Evolutionary conservation across 1,140 invertebrate genomes (phyloP), one percentile per base, ranked within the genome.

Genomic region (Zaprionus davidi): DNA sequence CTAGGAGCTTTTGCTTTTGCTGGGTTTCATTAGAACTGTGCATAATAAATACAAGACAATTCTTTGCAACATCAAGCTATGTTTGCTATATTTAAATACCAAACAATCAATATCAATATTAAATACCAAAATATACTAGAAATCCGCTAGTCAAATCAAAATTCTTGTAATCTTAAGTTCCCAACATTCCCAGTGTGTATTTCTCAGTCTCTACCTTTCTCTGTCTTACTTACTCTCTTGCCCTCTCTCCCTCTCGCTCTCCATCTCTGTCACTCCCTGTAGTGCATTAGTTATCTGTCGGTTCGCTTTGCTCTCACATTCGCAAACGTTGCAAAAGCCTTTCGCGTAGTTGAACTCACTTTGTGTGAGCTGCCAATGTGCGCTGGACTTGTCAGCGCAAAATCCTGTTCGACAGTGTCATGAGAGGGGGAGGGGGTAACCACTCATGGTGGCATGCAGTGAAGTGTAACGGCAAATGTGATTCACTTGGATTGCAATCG

Each of bases 401-500:
- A 44, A 63, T 63, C 44, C 49, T 63, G 49, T 65, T 55, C 7
- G 36, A 31, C 51, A 38, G 60, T 36, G 44, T 17, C n/a, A n/a
- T 9, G 20, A 13, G 41, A 51, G 46, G 46, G 15, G 20, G 11
- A 12, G 11, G 20, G 22, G 20, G 20, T 11, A 51, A n/a, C 28
- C 56, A 57, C n/a, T 20, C 20, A 34, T 36, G 57, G 17, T n/a
- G 58, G 41, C n/a, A 9, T 46, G n/a, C 41, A 46, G n/a, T 66
- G 64, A 66, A 56, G 34, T 38, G 64, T 34, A 56, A 66, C 7
- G 13, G 31, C 63, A 72, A 71, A 65, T 71, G 69, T 53, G 55
- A 73, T 67, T 49, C 64, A 68, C 64, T 59, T 59, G 53, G 46
- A 64, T 71, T 57, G 62, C 46, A 49, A 65, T 72, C 41, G 63